phyloP scores from a whole-genome alignment of 1,140 invertebrate species.

The Trichonephila clavata region DNA sequence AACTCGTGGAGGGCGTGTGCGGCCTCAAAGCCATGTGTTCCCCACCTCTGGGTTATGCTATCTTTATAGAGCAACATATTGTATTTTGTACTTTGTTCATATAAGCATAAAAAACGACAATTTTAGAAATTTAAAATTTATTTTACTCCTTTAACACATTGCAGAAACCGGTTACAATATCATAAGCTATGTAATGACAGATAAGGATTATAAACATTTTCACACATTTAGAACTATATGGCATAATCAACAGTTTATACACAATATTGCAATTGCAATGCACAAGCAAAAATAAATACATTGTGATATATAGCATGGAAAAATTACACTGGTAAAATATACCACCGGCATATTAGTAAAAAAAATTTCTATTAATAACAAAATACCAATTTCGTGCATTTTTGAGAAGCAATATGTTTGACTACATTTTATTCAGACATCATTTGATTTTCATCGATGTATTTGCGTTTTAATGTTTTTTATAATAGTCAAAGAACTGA shows the following conservation, averaged over 20 bases:
- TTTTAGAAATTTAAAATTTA: constrained; percentile 59
- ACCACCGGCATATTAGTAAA: neutral
- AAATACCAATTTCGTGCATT: neutral
- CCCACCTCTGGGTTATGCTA: no score
- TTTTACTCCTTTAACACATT: constrained; percentile 47
- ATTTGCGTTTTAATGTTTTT: no score
- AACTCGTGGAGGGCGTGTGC: no score
- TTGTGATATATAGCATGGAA: constrained; percentile 13
- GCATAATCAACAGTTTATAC: constrained; percentile 42
- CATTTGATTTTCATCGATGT: no score
- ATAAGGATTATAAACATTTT: constrained; percentile 31
- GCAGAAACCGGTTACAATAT: constrained; percentile 31
- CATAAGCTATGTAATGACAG: constrained; percentile 18
- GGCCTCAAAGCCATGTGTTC: no score
- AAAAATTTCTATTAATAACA: neutral
- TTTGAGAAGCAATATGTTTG: neutral
- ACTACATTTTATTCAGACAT: no score
- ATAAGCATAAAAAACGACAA: neutral
- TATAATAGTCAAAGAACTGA: no score
- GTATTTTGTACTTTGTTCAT: neutral
- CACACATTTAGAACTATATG: constrained; percentile 7
- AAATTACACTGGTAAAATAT: constrained; percentile 16
- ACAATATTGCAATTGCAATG: constrained; percentile 9
- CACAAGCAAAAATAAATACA: constrained; percentile 38
- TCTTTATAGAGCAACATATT: no score